Conservation (phyloP, 1,140 invertebrate species). For the Ceratoteleas bidentatus region DNA sequence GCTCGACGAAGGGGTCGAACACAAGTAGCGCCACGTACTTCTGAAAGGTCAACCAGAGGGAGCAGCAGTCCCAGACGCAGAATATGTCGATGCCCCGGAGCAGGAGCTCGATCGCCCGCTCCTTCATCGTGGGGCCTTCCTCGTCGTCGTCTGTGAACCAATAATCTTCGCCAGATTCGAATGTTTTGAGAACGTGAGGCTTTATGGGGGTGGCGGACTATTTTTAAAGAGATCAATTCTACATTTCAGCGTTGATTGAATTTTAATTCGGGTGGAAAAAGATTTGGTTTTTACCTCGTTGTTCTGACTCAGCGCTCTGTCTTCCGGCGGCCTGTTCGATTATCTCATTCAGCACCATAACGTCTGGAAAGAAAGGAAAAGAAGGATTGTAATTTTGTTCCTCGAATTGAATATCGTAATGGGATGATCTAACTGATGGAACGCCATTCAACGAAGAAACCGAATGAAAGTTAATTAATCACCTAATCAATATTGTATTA, state of each 20-base stretch:
- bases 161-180: constrained; percentile 48
- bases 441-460: no score
- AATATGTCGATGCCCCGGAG: constrained; percentile 94
- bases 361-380: constrained; percentile 85
- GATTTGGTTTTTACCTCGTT: constrained; percentile 85
- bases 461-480: no score
- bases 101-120: constrained; percentile 88
- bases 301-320: constrained; percentile 91
- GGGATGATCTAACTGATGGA: no score
- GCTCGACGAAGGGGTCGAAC: constrained; percentile 98
- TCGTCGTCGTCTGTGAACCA: constrained; percentile 90
- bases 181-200: neutral
- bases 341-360: constrained; percentile 98
- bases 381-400: neutral
- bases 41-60: constrained; percentile 94
- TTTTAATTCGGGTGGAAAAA: no score
- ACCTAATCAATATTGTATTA: no score
- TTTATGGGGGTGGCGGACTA: neutral
- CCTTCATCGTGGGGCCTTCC: constrained; percentile 93
- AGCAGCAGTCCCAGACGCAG: constrained; percentile 98
- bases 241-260: neutral
- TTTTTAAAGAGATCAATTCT: no score
- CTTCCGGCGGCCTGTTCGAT: constrained; percentile 96
- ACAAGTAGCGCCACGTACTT: constrained; percentile 95
- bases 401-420: no score